These are phyloP conservation scores for Distichodus sexfasciatus DNA, from an alignment of 2,797 vertebrate species.

Conservation along the genomic window DNA sequence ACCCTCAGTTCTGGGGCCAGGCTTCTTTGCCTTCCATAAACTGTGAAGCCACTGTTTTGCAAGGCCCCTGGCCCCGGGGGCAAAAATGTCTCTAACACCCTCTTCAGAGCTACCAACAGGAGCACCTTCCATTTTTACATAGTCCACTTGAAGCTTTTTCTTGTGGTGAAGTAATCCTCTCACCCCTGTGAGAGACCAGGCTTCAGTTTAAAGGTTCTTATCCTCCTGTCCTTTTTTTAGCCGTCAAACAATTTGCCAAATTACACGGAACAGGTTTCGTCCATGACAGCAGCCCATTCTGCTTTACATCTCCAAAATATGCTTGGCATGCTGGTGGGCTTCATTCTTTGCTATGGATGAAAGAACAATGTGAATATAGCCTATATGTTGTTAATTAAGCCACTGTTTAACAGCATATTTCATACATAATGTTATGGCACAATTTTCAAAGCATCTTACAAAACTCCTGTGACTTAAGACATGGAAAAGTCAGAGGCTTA, in stretches of 20 bases:
- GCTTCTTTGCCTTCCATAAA: constrained; percentile 58
- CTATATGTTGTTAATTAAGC: no score
- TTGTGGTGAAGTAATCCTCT: constrained; percentile 69
- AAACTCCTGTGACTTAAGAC: neutral
- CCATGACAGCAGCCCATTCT: constrained; percentile 53
- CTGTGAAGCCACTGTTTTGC: constrained; percentile 62
- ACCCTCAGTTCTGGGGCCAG: constrained; percentile 61
- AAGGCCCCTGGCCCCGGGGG: constrained; percentile 55
- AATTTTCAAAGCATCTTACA: no score
- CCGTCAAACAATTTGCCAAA: constrained; percentile 66
- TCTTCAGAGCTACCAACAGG: constrained; percentile 70
- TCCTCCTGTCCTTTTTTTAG: constrained; percentile 73
- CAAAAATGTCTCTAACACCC: constrained; percentile 70
- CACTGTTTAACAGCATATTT: no score
- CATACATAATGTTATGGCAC: neutral
- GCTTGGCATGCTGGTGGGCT: constrained; percentile 43
- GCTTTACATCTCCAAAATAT: constrained; percentile 60
- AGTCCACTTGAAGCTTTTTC: constrained; percentile 70
- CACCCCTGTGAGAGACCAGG: constrained; percentile 65
- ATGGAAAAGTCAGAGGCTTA: neutral
- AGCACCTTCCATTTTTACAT: constrained; percentile 78
- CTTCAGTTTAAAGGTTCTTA: constrained; percentile 70
- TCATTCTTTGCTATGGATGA: constrained; percentile 6
- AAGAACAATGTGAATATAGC: neutral
- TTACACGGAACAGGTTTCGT: constrained; percentile 63